Percentiles rank a stretch among this genome's conserved stretches.
Conservation (phyloP, 2,113 vertebrate genomes). For the Xyliphius kryptos region DNA sequence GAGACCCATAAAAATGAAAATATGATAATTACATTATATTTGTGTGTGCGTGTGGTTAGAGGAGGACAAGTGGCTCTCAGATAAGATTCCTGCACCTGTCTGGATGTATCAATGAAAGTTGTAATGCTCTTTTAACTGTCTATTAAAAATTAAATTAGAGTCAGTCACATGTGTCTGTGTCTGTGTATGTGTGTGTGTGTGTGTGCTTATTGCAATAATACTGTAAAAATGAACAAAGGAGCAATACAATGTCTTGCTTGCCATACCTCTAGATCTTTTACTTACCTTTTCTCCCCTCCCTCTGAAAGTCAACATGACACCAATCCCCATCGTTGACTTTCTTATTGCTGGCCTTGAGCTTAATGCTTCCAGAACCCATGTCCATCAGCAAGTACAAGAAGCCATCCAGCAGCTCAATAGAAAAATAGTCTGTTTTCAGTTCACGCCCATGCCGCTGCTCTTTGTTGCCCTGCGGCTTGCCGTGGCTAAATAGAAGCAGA, state of each 20-base stretch:
- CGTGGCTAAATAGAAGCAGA: constrained; percentile 82
- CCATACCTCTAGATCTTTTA: neutral
- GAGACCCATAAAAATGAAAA: too few species aligned
- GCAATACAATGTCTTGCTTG: too few species aligned
- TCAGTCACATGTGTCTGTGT: too few species aligned
- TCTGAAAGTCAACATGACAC: constrained; percentile 91
- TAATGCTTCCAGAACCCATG: constrained; percentile 87
- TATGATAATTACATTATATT: too few species aligned
- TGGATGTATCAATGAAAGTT: too few species aligned
- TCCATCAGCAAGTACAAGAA: constrained; percentile 85
- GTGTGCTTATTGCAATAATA: too few species aligned
- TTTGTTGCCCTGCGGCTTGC: constrained; percentile 63
- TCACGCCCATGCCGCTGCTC: constrained; percentile 63
- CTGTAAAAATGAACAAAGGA: too few species aligned
- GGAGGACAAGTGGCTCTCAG: too few species aligned
- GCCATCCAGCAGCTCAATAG: constrained; percentile 86
- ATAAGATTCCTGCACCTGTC: too few species aligned
- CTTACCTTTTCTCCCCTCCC: constrained; percentile 85
- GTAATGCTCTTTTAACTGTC: too few species aligned
- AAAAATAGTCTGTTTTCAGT: constrained; percentile 79
- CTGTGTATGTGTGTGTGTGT: neutral
- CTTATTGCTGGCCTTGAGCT: constrained; percentile 81
- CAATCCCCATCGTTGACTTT: constrained; percentile 92
- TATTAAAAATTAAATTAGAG: too few species aligned
- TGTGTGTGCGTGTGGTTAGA: too few species aligned